Evolutionary conservation across 1,140 invertebrate species (phyloP), one percentile per base, ranked within the genome.

Genomic region (Formica exsecta): DNA sequence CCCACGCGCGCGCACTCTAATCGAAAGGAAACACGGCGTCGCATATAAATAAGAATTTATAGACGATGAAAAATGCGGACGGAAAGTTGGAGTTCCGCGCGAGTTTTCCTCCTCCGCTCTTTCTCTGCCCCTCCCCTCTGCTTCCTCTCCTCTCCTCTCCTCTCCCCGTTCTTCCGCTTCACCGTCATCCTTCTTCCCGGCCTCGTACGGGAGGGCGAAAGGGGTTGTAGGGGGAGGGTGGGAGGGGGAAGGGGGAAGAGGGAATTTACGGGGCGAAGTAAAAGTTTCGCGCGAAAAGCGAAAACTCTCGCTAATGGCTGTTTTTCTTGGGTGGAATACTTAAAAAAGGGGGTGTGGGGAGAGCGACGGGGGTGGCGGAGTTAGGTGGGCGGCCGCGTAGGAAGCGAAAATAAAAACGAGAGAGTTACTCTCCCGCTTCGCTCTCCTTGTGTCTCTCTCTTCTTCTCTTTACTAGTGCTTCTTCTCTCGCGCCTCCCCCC

Each of bases 31-130:
- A 94, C 93, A 92, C 90, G 90, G 89, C 91, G 92, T 93, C 92
- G 94, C 93, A 95, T 94, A 94, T 94, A 94, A 95, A 95, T 94
- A 94, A 94, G 93, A 94, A 94, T 95, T 95, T 95, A 94, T 92
- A 93, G 93, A 92, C 93, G 93, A 94, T 94, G 93, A 94, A 94
- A 94, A 94, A 95, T 94, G 93, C 91, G 90, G 76, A 90, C 87
- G 74, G 74, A 93, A 94, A 92, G 90, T 93, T 92, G 65, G 89
- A 93, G 93, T 93, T 94, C 90, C 89, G 91, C 90, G 91, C 92
- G 94, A 94, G 93, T 94, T 91, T 88, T 85, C 87, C 91, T 89
- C 57, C 75, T 66, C 84, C 79, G 76, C 81, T 74, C 75, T 74
- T 73, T 44, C 66, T 68, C 66, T 68, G 73, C 68, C 73, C 77